Conservation (phyloP, 2,797 vertebrate species). For the Eulemur rubriventer region DNA sequence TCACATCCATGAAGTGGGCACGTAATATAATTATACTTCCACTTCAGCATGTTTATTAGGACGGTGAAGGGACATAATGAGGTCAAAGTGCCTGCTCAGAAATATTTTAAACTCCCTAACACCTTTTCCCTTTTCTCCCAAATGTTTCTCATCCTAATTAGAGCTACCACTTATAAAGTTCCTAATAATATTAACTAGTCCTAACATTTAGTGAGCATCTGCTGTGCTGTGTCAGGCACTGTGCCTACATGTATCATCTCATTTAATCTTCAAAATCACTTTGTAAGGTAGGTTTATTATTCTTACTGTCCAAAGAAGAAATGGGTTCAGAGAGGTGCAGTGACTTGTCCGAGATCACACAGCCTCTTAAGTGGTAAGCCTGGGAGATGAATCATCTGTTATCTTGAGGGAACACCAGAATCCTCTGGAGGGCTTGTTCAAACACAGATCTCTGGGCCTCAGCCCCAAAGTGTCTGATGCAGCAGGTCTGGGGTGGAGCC, state of each 20-base stretch:
- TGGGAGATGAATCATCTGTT: not conserved
- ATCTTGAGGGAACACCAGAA: not conserved
- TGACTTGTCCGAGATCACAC: not conserved
- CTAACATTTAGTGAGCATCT: not conserved
- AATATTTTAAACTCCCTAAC: not conserved
- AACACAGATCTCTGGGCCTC: not conserved
- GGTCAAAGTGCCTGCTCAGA: not conserved
- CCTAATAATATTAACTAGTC: not conserved
- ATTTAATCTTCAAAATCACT: not conserved
- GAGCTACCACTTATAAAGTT: not conserved
- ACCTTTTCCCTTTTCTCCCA: not conserved
- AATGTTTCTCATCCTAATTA: not conserved
- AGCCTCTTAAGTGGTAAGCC: not conserved
- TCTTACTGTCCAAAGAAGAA: not conserved
- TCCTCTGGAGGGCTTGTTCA: not conserved
- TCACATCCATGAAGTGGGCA: not conserved
- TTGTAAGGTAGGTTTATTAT: not conserved
- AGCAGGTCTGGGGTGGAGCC: not conserved
- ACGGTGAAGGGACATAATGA: not conserved
- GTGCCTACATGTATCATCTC: not conserved
- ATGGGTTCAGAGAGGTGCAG: not conserved
- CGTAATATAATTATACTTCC: not conserved
- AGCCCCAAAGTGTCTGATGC: not conserved
- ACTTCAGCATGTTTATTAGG: not conserved
- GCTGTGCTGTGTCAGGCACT: not conserved